Conservation (phyloP, 2,797 vertebrate genomes). For the Pitangus sulphuratus region DNA sequence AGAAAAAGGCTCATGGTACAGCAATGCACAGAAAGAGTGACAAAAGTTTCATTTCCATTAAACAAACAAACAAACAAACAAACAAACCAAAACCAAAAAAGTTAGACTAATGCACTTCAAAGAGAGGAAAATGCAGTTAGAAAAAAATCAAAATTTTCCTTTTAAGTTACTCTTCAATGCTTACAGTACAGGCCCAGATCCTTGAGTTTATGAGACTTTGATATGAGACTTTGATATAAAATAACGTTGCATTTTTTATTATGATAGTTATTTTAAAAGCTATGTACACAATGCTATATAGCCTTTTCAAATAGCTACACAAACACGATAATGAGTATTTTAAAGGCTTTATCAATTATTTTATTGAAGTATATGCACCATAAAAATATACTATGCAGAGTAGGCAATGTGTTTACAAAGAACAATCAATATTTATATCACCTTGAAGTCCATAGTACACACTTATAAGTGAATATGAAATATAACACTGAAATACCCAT, state of each 20-base stretch:
- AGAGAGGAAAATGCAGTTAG: background rate
- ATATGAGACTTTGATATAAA: background rate
- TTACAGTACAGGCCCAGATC: background rate
- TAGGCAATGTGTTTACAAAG: background rate
- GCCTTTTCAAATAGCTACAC: background rate
- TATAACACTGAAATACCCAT: background rate
- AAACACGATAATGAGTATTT: slow-evolving; percentile 1
- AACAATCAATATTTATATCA: slow-evolving; percentile 20
- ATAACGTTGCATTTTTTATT: background rate
- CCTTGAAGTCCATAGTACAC: background rate
- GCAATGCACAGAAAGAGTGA: background rate
- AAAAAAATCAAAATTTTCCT: background rate
- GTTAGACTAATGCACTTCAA: background rate
- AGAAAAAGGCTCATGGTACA: background rate
- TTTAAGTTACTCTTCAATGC: background rate
- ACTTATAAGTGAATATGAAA: background rate
- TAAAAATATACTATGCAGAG: background rate
- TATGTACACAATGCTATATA: background rate
- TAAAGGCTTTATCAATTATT: background rate
- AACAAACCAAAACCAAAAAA: background rate
- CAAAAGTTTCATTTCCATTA: background rate
- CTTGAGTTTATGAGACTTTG: background rate
- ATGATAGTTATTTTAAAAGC: background rate
- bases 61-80: background rate
- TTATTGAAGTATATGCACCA: background rate